Conservation (phyloP, 2,113 vertebrate genomes). For the Serilophus lunatus region DNA sequence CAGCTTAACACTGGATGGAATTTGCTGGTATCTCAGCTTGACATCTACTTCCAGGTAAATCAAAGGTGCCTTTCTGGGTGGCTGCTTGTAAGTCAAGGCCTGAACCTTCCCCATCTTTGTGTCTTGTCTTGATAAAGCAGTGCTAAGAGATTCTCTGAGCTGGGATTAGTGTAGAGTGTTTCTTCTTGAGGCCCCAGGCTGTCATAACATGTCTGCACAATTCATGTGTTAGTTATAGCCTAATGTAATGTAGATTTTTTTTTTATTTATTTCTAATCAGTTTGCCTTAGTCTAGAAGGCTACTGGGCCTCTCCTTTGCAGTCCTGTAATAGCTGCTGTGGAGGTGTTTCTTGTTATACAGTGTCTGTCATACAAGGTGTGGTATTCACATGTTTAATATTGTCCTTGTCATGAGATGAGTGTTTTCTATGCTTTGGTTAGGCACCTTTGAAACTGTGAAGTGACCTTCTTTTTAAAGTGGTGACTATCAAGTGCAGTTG, state of each 20-base stretch:
- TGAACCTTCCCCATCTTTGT: background rate
- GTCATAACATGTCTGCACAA: background rate
- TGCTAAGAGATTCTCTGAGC: background rate
- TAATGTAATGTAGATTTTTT: background rate
- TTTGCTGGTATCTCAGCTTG: background rate
- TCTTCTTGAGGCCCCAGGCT: background rate
- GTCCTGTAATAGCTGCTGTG: background rate
- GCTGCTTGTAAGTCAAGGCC: background rate
- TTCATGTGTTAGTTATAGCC: background rate
- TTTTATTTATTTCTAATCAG: background rate
- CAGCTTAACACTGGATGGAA: background rate
- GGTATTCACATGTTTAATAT: background rate
- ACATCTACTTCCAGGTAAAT: background rate
- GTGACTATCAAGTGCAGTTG: background rate
- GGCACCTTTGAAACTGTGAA: background rate
- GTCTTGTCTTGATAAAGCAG: background rate
- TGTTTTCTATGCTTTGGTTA: background rate
- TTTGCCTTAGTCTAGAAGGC: background rate
- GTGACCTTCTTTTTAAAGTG: background rate
- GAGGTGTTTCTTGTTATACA: background rate
- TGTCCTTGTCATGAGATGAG: background rate
- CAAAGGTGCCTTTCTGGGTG: background rate
- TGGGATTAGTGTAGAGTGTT: background rate
- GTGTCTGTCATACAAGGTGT: background rate
- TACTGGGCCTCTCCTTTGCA: background rate